phyloP scores from a whole-genome alignment of 2,113 vertebrate species.

The Mirza zaza region DNA sequence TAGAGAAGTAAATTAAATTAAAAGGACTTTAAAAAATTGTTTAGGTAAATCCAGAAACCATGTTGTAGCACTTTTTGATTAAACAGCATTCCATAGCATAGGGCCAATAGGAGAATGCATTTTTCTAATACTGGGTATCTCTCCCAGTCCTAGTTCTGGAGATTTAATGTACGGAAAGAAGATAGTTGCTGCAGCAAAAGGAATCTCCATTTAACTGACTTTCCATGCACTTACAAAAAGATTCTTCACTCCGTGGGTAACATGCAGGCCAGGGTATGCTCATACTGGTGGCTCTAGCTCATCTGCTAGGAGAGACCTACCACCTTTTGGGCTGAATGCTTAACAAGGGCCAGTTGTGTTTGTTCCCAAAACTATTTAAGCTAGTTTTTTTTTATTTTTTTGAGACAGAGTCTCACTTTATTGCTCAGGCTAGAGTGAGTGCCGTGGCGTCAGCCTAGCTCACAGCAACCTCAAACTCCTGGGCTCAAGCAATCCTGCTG shows the following conservation, averaged over 20 bases:
- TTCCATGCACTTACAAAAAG: neutral
- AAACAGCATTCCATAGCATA: neutral
- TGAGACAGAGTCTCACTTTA: too few relatives aligned
- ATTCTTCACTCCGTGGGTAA: neutral
- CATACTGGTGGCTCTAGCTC: neutral
- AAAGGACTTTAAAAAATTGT: constrained; percentile 26
- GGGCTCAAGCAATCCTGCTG: too few relatives aligned
- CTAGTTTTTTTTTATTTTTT: too few relatives aligned
- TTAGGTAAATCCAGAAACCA: neutral
- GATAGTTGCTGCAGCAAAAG: neutral
- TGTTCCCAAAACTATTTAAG: neutral
- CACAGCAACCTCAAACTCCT: too few relatives aligned
- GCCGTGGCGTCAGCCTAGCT: too few relatives aligned
- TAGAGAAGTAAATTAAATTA: neutral
- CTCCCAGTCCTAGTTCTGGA: neutral
- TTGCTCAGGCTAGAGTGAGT: too few relatives aligned
- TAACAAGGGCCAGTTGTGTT: neutral
- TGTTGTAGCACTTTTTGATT: neutral
- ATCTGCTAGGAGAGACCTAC: neutral
- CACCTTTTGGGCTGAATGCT: neutral
- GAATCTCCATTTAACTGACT: neutral
- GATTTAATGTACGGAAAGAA: neutral
- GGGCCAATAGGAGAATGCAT: neutral
- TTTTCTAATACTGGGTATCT: neutral
- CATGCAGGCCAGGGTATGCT: fast-evolving